These are phyloP conservation scores for Ips typographus DNA, from an alignment of 1,140 invertebrate genomes.

Conservation along the genomic window DNA sequence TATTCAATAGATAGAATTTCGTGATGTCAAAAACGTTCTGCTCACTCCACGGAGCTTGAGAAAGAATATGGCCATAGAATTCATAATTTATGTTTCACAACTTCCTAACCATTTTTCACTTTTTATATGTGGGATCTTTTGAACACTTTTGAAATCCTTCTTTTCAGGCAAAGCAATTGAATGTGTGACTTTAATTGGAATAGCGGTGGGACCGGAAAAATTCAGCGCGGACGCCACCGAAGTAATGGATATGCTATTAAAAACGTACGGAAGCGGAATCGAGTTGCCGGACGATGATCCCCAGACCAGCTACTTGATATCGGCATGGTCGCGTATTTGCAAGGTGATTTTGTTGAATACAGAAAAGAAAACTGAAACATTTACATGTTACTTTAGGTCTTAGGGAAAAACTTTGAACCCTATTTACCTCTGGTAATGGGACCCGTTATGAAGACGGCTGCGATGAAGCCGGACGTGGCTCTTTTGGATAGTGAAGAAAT, in stretches of 20 bases:
- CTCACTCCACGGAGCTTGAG: no score
- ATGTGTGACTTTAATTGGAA: constrained; percentile 95
- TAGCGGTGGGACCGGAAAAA: constrained; percentile 95
- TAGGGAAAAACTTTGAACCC: constrained; percentile 89
- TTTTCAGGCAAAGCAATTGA: constrained; percentile 62
- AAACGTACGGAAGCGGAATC: constrained; percentile 83
- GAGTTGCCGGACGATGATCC: constrained; percentile 91
- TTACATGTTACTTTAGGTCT: constrained; percentile 37
- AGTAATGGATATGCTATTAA: constrained; percentile 94
- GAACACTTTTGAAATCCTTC: constrained; percentile 11
- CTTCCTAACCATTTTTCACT: no score
- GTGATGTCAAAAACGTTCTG: no score
- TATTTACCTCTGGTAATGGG: constrained; percentile 98
- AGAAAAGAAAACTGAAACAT: not conserved
- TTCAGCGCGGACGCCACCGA: constrained; percentile 93
- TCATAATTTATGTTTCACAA: no score
- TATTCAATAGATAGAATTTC: no score
- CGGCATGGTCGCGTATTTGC: constrained; percentile 98
- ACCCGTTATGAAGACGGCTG: constrained; percentile 92
- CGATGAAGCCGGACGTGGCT: constrained; percentile 97
- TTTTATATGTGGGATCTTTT: not conserved
- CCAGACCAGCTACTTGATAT: constrained; percentile 96
- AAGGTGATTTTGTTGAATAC: constrained; percentile 59
- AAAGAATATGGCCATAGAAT: no score
- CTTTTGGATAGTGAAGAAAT: constrained; percentile 91